Evolutionary conservation across 2,888 invertebrate species (phyloP), one percentile per base, ranked within the genome.

Genomic region (Lissocephala sabroskyi): DNA sequence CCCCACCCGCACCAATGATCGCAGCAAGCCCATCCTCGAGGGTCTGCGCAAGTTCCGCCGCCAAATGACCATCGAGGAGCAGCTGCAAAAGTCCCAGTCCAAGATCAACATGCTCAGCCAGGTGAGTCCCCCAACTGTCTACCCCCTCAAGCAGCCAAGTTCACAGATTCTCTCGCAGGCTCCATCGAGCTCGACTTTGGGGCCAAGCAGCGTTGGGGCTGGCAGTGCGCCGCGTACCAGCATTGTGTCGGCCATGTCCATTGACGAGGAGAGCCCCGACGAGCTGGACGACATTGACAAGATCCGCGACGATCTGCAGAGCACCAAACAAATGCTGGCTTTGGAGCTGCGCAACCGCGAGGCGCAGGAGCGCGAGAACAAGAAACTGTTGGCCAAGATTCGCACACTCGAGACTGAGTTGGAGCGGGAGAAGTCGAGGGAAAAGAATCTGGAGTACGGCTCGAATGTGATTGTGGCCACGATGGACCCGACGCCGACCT

Each of bases 251-350:
- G 59, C 67, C 1, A 64, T 79, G 48, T 76, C 79, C 16, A 73
- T 87, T n/a, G 89, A 90, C 67, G 89, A 89, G 70, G 89, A 89
- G 46, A 92, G 92, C 67, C 89, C 88, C 11, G 95, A 95, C 79
- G 95, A 95, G 78, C 89, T 95, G 87, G 95, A 96, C 67, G 96
- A 96, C 77, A 95, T 96, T 65, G 96, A 96, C 77, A 93, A 92
- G 80, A 91, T 95, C 13, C 88, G 95, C 65, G 96, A 96, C 79
- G 96, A 96, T 82, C 88, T 96, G 30, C 95, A 96, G 80, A 95
- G 95, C 50, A 95, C 95, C 5, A 96, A 96, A 84, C 95, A 96
- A 86, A 90, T 96, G 87, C 85, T 96, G 54, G 95, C 95, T 10
- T 87, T 94, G 50, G 96, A 96, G 85, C 86, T 95, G 65, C 88